Base-by-base conservation (phyloP, 2,113 vertebrate species). In the Xenotilapia flavipinnis region DNA sequence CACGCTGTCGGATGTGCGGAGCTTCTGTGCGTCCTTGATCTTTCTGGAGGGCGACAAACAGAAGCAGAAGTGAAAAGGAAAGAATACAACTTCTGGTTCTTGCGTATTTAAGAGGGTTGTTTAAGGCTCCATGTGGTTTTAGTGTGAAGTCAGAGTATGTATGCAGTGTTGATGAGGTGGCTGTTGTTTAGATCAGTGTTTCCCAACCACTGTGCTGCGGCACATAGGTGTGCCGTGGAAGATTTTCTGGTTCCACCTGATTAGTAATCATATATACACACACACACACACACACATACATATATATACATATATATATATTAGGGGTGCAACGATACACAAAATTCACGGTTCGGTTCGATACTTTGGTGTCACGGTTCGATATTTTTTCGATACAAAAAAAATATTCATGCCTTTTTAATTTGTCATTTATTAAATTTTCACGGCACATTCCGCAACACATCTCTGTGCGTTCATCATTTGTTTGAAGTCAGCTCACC, bases 81-180 rank as follows among this genome's bases (percentile, higher is more conserved):
- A 73, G 21, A 73, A 47, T 42, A 73, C 9, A 28, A 73, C 8
- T 17, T 45, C 68, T 45, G 68, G 0, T 47, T 73, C 68, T 45
- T 73, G 21, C 3, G 0, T 73, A 28, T 73, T 73, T 45, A 45
- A 45, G 42, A 47, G 13, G 8, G 21, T 6, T 42, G n/a, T 10
- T 45, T 45, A 45, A 45, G 21, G 68, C 13, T 45, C 0, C 13
- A 0, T 45, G 68, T 26, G 8, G 1, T 45, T 45, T 26, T 17
- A 73, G 1, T 73, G 38, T 26, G 5, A 73, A 70, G 36, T 4
- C 7, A 68, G 36, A 14, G 11, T 21, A 38, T 3, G 28, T 19
- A 58, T 31, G 23, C 15, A 6, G 65, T 14, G 6, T 14, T 45
- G 2, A 26, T 70, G 12, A 21, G 65, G 38, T 0, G 38, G 38